phyloP scores from a whole-genome alignment of 2,888 invertebrate species.

The Clunio marinus region DNA sequence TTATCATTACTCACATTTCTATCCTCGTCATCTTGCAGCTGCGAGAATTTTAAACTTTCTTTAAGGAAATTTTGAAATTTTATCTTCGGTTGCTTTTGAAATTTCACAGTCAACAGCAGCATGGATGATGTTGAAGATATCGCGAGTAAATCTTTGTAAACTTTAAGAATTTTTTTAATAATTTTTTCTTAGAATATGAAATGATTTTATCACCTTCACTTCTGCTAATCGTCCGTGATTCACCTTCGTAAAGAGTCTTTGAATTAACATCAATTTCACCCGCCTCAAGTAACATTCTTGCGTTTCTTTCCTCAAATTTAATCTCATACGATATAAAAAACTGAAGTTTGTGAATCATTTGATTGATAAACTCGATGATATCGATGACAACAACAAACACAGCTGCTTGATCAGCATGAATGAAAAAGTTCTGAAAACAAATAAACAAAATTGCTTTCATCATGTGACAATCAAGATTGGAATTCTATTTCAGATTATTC shows the following conservation, averaged over 20 bases:
- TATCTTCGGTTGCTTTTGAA: neutral
- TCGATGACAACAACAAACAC: constrained; percentile 6
- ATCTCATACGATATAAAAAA: constrained; percentile 5
- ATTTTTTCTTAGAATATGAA: neutral
- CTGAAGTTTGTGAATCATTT: neutral
- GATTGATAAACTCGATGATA: neutral
- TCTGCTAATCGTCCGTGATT: neutral
- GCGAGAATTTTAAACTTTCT: neutral
- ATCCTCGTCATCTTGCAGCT: neutral
- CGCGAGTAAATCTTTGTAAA: constrained; percentile 40
- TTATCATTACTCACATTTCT: neutral
- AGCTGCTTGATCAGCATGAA: neutral
- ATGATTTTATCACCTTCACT: neutral
- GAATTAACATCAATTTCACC: neutral
- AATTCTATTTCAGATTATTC: neutral
- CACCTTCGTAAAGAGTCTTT: neutral
- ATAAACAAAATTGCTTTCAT: neutral
- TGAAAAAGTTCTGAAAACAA: constrained; percentile 6
- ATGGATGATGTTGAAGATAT: constrained; percentile 36
- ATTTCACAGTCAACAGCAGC: neutral
- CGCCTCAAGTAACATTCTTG: neutral
- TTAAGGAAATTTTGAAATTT: too few species aligned
- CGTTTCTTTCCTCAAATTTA: neutral
- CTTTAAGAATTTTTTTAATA: constrained; percentile 17
- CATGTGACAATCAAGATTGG: neutral